phyloP scores from a whole-genome alignment of 2,797 vertebrate species.

The Buceros bicornis region DNA sequence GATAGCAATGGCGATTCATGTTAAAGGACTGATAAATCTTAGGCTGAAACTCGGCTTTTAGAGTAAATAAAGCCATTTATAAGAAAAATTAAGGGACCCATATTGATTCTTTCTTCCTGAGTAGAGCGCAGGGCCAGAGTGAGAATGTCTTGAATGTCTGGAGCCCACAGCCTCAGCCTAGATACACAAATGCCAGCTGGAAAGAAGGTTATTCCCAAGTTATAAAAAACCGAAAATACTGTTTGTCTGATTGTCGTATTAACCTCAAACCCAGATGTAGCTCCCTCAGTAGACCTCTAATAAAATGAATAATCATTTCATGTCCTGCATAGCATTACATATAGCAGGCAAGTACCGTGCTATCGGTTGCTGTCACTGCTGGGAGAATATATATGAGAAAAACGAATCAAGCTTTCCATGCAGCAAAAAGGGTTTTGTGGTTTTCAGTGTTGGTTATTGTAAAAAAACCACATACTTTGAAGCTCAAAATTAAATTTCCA shows the following conservation, averaged over 20 bases:
- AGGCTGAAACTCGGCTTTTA: background rate
- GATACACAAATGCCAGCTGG: background rate
- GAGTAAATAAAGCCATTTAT: background rate
- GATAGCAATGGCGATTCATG: background rate
- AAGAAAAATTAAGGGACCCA: background rate
- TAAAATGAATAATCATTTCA: background rate
- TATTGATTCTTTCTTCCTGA: background rate
- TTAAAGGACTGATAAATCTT: background rate
- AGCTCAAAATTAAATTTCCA: conserved; percentile 25
- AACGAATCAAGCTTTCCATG: background rate
- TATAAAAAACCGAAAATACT: background rate
- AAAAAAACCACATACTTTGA: background rate
- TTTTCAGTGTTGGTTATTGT: background rate
- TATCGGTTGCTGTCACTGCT: background rate
- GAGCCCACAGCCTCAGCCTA: background rate
- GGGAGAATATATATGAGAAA: background rate
- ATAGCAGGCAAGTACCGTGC: background rate
- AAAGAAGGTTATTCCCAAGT: background rate
- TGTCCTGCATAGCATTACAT: background rate
- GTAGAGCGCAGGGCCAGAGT: background rate
- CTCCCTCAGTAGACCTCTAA: background rate
- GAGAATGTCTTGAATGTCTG: background rate
- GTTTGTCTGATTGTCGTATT: background rate
- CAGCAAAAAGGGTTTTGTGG: background rate
- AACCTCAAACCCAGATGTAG: background rate